Base-by-base conservation (phyloP, 2,888 invertebrate species). In the Zonitis immaculata region DNA sequence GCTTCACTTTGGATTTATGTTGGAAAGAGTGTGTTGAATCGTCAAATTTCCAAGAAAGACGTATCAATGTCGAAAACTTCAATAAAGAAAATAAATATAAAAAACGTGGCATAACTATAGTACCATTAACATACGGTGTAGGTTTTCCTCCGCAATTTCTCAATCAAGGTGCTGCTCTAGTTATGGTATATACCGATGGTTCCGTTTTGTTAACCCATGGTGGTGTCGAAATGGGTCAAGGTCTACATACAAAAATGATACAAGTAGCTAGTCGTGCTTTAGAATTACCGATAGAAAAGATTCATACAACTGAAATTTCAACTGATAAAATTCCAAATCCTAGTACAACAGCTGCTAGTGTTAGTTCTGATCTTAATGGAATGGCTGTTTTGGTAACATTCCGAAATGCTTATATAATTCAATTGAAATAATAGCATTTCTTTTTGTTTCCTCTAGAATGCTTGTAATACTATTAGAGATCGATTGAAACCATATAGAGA, bases 171-270 rank as follows among this genome's bases (percentile, higher is more conserved):
- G 95, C 93, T 6, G 94, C 95, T 0, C 77, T 97, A 49, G 82
- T 97, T 1, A 83, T 91, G 39, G 81, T 95, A n/a, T 95, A 96
- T 70, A 79, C 79, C 0, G 91, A 92, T 73, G 95, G 95, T 1
- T 92, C 95, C 0, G 91, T 97, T 2, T 78, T 96, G 9, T 66
- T 97, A 14, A 85, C 88, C 0, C 95, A 94, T 71, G 94, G 93
- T 27, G 96, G 95, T n/a, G 88, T 90, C 7, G 97, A 97, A 80
- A 96, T 97, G 89, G 97, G 97, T 0, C 97, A 97, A 78, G 97
- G 97, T 1, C 78, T 98, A 4, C 91, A 95, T 71, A 97, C 93
- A 0, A 97, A 97, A 80, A 93, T 95, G 89, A 86, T 93, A 49
- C 95, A 96, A 82, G 86, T 93, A 9, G 91, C 92, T 3, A 88